Conservation (phyloP, 2,888 invertebrate genomes). For the Junonia oenone region DNA sequence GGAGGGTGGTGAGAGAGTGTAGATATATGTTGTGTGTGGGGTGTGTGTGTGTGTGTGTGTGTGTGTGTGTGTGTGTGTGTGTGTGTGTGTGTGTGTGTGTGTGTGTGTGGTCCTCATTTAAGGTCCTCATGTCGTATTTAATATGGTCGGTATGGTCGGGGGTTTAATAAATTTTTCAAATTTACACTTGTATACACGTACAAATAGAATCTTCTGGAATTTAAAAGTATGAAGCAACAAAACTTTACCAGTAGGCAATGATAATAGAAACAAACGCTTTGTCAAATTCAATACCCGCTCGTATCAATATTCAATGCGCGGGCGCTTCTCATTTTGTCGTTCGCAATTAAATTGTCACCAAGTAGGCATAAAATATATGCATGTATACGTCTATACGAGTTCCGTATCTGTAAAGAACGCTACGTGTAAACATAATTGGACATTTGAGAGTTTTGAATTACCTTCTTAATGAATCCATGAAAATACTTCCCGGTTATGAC, state of each 20-base stretch:
- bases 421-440: not conserved
- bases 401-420: not conserved
- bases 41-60: no score
- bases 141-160: no score
- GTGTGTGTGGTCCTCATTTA: no score
- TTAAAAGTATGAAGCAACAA: no score
- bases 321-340: constrained; percentile 6
- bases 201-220: no score
- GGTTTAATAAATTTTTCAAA: no score
- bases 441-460: not conserved
- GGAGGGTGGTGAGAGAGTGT: no score
- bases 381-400: not conserved
- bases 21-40: no score
- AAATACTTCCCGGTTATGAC: not conserved
- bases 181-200: no score
- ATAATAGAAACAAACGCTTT: not conserved
- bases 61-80: no score
- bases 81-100: no score
- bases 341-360: constrained; percentile 11
- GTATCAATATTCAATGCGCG: constrained; percentile 12
- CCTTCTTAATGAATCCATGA: not conserved
- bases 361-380: not conserved
- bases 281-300: not conserved
- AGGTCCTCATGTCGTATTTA: no score
- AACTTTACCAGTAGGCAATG: not conserved